Evolutionary conservation across 1,140 invertebrate genomes (phyloP).

Genomic region (Trypoxylus dichotomus): DNA sequence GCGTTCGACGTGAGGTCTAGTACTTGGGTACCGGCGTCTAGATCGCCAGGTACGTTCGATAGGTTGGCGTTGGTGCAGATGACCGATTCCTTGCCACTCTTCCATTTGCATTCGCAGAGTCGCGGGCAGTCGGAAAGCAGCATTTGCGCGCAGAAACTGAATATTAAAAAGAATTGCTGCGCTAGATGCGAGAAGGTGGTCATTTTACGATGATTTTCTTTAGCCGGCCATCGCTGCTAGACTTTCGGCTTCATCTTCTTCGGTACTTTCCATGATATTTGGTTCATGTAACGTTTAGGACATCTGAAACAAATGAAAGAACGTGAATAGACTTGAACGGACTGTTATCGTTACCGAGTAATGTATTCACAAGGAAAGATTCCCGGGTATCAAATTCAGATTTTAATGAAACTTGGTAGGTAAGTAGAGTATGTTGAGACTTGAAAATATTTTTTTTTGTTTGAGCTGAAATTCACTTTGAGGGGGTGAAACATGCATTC

Average conservation of each 20-base stretch:
- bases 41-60: constrained; percentile 65
- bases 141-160: constrained; percentile 42
- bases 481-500: too few relatives aligned
- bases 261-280: not conserved
- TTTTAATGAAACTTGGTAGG: too few relatives aligned
- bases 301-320: not conserved
- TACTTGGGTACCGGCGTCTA: constrained; percentile 76
- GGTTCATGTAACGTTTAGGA: not conserved
- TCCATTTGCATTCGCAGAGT: constrained; percentile 84
- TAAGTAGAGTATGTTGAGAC: too few relatives aligned
- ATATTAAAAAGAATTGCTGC: constrained; percentile 38
- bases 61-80: constrained; percentile 74
- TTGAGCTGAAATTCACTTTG: too few relatives aligned
- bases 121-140: constrained; percentile 64
- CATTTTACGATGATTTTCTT: not conserved
- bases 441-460: too few relatives aligned
- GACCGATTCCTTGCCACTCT: constrained; percentile 80
- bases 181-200: not conserved
- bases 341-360: too few relatives aligned
- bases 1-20: constrained; percentile 75
- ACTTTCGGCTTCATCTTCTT: constrained; percentile 16
- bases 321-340: too few relatives aligned
- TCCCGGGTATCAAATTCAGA: too few relatives aligned
- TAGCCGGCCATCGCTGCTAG: not conserved
- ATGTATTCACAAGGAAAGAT: too few relatives aligned